Evolutionary conservation across 2,888 invertebrate species (phyloP).

Genomic region (Clanis bilineata): DNA sequence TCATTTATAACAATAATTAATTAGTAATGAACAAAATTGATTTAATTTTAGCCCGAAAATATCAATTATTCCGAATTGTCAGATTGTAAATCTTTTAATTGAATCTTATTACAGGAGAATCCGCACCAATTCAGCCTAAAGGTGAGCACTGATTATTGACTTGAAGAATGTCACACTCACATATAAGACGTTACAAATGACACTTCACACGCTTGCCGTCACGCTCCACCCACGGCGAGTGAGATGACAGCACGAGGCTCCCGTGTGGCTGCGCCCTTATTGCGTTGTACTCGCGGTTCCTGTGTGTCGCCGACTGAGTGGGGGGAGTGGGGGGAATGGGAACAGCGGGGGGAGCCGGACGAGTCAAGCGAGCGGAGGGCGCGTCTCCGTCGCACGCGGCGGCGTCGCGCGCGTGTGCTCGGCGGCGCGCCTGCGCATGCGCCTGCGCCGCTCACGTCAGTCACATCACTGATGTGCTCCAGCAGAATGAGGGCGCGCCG

Average conservation of each 20-base stretch:
- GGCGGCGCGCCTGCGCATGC: conserved; percentile 14
- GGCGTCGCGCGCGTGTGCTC: conserved; percentile 16
- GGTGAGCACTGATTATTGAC: too few relatives aligned
- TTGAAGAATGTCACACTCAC: too few relatives aligned
- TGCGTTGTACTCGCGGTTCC: conserved; percentile 5
- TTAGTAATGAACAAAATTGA: too few relatives aligned
- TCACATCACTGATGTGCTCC: conserved; percentile 25
- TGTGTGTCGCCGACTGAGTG: background rate
- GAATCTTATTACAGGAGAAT: too few relatives aligned
- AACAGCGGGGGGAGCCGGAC: background rate
- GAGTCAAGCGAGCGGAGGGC: background rate
- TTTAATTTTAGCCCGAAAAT: too few relatives aligned
- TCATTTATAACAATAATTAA: too few relatives aligned
- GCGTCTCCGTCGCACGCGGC: conserved; percentile 11
- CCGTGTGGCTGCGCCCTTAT: background rate
- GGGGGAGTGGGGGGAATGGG: background rate
- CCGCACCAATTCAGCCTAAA: too few relatives aligned
- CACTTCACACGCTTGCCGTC: too few relatives aligned
- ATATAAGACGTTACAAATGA: too few relatives aligned
- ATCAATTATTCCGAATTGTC: too few relatives aligned
- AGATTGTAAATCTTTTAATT: too few relatives aligned
- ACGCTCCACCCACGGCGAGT: too few relatives aligned
- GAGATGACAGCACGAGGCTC: conserved; percentile 16
- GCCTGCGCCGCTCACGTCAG: conserved; percentile 14
- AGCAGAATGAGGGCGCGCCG: conserved; percentile 32